Conservation (phyloP, 2,888 invertebrate species). For the Suillia variegata region DNA sequence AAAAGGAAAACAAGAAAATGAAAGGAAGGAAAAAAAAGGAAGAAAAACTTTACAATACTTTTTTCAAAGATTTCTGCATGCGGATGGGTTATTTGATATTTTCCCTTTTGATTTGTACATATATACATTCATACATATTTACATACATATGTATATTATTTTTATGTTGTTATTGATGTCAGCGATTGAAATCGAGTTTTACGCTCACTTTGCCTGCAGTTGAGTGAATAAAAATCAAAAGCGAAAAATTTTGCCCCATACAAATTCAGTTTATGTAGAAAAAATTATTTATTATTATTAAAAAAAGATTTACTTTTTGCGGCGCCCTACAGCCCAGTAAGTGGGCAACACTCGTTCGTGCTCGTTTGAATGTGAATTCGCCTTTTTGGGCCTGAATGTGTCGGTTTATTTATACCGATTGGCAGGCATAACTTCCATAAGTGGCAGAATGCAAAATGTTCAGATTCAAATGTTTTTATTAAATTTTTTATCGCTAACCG, state of each 20-base stretch:
- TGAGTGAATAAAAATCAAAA: background rate
- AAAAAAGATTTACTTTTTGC: background rate
- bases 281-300: no score
- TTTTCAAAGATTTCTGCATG: background rate
- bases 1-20: no score
- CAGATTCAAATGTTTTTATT: background rate
- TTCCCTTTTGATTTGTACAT: background rate
- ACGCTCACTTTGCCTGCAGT: conserved; percentile 10
- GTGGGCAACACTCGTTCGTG: background rate
- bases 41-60: conserved; percentile 1
- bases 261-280: no score
- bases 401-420: no score
- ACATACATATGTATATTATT: background rate
- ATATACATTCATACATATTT: no score
- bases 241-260: no score
- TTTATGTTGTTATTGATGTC: conserved; percentile 11
- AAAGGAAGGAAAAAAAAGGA: no score
- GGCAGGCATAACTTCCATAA: no score
- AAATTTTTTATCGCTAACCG: background rate
- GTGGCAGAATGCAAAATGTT: conserved; percentile 3
- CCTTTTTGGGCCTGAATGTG: background rate
- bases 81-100: conserved; percentile 4
- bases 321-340: background rate
- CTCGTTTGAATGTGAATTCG: background rate
- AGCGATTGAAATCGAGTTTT: conserved; percentile 18